Evolutionary conservation across 1,140 invertebrate genomes (phyloP).

Genomic region (Dinoponera quadriceps): DNA sequence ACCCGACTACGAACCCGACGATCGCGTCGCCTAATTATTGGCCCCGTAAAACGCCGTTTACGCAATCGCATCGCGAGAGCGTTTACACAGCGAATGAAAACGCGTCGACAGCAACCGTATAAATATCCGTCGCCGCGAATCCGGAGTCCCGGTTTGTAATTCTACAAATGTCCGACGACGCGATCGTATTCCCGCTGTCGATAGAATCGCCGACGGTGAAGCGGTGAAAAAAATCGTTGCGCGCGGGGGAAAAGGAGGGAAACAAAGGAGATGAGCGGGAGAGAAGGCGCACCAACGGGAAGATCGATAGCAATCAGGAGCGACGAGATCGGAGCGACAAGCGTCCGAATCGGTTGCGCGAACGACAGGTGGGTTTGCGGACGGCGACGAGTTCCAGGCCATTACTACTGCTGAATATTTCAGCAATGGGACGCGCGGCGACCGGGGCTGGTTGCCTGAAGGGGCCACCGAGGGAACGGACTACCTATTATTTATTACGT

Average conservation of each 20-base stretch:
- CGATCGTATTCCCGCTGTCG: conserved; percentile 25
- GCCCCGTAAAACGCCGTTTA: background rate
- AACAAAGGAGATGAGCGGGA: background rate
- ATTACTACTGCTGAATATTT: conserved; percentile 79
- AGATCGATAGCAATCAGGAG: conserved; percentile 57
- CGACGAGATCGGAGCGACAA: conserved; percentile 61
- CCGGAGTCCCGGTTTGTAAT: background rate
- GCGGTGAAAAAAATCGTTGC: conserved; percentile 26
- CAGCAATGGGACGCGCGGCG: conserved; percentile 53
- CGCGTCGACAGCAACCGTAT: conserved; percentile 4
- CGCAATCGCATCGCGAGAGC: background rate
- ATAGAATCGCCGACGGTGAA: conserved; percentile 8
- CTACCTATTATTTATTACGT: conserved; percentile 81
- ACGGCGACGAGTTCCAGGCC: conserved; percentile 71
- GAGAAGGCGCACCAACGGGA: background rate
- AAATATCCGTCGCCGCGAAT: background rate
- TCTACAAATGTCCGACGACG: conserved; percentile 21
- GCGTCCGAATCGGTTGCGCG: conserved; percentile 45
- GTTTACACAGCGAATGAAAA: background rate
- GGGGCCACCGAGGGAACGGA: conserved; percentile 71
- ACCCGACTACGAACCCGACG: too few species aligned
- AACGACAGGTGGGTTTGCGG: conserved; percentile 73
- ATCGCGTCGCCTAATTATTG: conserved; percentile 5
- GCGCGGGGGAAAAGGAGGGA: background rate
- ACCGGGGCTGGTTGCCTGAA: conserved; percentile 38